Percentiles rank a stretch among this genome's conserved stretches.
Conservation (phyloP, 2,797 vertebrate genomes). For the Paguma larvata region DNA sequence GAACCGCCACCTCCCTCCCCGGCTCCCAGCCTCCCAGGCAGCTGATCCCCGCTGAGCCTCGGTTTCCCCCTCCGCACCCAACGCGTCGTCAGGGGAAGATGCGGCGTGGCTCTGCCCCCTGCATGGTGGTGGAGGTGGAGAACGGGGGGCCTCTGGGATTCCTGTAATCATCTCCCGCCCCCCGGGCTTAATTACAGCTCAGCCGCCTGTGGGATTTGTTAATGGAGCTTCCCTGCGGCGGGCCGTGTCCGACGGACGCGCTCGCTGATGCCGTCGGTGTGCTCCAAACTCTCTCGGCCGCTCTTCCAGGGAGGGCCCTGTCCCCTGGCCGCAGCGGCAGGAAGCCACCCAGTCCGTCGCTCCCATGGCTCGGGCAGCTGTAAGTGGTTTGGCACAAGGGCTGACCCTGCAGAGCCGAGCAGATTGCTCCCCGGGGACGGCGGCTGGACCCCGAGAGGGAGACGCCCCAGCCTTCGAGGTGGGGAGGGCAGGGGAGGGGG, state of each 20-base stretch:
- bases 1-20: not conserved
- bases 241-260: not conserved
- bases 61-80: not conserved
- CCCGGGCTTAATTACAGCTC: not conserved
- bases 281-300: not conserved
- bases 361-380: not conserved
- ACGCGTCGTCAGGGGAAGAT: not conserved
- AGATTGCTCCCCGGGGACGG: not conserved
- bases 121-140: not conserved
- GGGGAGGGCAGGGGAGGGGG: no score
- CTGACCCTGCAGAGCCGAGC: not conserved
- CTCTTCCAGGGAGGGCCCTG: not conserved
- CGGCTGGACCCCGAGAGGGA: not conserved
- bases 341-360: not conserved
- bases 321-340: not conserved
- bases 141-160: not conserved
- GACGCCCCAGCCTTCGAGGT: not conserved
- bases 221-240: not conserved
- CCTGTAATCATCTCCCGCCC: not conserved
- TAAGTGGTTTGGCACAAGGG: not conserved
- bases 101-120: fast-evolving
- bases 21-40: not conserved
- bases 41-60: not conserved
- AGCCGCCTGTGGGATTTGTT: not conserved
- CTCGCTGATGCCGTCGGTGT: no score